Percentiles rank a stretch among this genome's conserved stretches.
Conservation (phyloP, 2,888 invertebrate genomes). For the Daptonema setosum region DNA sequence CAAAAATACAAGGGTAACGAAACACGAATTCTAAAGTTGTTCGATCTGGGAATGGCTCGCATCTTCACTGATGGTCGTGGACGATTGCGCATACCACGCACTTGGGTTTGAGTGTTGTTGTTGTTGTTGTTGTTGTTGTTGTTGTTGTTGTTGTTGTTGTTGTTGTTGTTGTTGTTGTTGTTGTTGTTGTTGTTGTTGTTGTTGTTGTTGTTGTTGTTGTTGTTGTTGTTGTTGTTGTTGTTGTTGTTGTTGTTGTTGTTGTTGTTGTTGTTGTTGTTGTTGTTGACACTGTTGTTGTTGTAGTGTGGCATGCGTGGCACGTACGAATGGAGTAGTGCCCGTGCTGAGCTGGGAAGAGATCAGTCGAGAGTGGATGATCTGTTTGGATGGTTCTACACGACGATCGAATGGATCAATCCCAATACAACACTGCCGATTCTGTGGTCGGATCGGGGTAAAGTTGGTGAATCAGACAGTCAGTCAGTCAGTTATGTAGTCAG, state of each 20-base stretch:
- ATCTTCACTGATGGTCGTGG: neutral
- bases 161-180: too few relatives aligned
- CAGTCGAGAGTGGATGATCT: neutral
- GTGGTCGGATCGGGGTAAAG: conserved; percentile 10
- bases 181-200: too few relatives aligned
- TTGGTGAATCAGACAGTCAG: too few relatives aligned
- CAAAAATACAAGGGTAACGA: neutral
- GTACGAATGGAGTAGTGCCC: neutral
- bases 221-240: too few relatives aligned
- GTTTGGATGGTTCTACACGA: neutral
- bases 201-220: too few relatives aligned
- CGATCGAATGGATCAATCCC: neutral
- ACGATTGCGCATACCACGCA: neutral
- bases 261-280: too few relatives aligned
- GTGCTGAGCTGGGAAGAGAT: neutral
- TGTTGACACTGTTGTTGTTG: too few relatives aligned
- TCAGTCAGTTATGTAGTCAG: too few relatives aligned
- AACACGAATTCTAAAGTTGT: neutral
- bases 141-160: too few relatives aligned
- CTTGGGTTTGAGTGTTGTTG: neutral
- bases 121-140: too few relatives aligned
- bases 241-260: too few relatives aligned
- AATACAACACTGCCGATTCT: conserved; percentile 9
- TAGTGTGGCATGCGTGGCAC: neutral
- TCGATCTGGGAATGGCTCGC: neutral